Conservation (phyloP, 2,113 vertebrate genomes). For the Bambusicola thoracicus region DNA sequence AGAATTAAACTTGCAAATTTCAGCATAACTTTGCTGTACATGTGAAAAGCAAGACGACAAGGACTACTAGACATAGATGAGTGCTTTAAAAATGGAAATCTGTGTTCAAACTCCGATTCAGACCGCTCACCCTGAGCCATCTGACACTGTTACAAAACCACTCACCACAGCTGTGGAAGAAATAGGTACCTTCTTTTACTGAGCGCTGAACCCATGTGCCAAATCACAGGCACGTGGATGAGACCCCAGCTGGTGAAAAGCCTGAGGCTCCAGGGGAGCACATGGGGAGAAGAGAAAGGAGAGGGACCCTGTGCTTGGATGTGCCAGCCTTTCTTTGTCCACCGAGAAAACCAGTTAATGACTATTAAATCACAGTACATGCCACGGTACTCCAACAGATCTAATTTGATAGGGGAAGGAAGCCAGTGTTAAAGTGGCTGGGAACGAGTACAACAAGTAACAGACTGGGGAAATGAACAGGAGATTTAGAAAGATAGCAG, state of each 20-base stretch:
- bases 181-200: not conserved
- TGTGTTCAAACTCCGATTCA: slow-evolving; percentile 9
- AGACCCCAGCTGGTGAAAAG: not conserved
- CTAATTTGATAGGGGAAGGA: slow-evolving; percentile 52
- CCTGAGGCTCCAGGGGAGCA: not conserved
- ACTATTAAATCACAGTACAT: slow-evolving; percentile 45
- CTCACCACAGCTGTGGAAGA: not conserved
- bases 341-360: slow-evolving; percentile 36
- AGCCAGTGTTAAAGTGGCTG: slow-evolving; percentile 33
- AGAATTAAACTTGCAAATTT: slow-evolving; percentile 65
- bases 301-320: not conserved
- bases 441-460: slow-evolving; percentile 31
- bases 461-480: slow-evolving; percentile 32
- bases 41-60: not conserved
- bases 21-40: not conserved
- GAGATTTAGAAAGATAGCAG: slow-evolving; percentile 49
- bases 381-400: slow-evolving; percentile 52
- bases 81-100: not conserved
- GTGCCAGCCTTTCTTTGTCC: slow-evolving; percentile 26
- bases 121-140: not conserved
- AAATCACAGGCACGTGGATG: not conserved
- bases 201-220: not conserved
- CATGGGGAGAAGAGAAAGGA: not conserved
- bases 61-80: not conserved
- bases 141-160: not conserved